phyloP scores from a whole-genome alignment of 2,113 vertebrate genomes.

The Pavo muticus region DNA sequence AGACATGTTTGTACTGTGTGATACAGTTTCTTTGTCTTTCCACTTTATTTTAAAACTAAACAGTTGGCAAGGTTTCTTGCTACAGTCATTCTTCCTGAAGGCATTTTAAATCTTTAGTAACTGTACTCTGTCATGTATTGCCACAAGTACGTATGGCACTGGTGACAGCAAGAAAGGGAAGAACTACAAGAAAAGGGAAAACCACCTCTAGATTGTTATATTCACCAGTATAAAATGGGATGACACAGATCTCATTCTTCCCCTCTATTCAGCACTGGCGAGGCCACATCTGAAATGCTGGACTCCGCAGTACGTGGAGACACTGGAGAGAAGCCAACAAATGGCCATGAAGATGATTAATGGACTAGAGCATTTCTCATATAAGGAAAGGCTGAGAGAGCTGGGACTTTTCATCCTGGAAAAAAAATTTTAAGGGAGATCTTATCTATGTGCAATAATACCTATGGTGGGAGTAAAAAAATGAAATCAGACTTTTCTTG shows the following conservation, averaged over 20 bases:
- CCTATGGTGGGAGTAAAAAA: neutral
- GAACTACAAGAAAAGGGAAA: neutral
- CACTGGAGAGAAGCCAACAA: neutral
- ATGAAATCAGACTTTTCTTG: neutral
- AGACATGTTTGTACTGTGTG: neutral
- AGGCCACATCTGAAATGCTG: neutral
- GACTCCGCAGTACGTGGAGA: neutral
- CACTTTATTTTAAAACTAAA: neutral
- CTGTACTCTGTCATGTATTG: too few species aligned
- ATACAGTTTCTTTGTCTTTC: neutral
- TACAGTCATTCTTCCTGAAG: neutral
- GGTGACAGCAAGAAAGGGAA: neutral
- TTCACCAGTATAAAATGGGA: neutral
- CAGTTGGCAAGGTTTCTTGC: neutral
- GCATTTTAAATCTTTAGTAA: neutral
- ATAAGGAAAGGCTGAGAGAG: neutral
- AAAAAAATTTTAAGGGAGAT: neutral
- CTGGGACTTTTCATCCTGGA: neutral
- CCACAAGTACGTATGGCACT: neutral
- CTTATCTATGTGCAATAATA: neutral
- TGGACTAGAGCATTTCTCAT: neutral
- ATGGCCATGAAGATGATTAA: neutral
- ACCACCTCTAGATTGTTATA: neutral
- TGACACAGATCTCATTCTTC: neutral
- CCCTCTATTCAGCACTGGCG: neutral